These are phyloP conservation scores for Gymnarchus niloticus DNA, from an alignment of 2,113 vertebrate genomes.

Conservation along the genomic window DNA sequence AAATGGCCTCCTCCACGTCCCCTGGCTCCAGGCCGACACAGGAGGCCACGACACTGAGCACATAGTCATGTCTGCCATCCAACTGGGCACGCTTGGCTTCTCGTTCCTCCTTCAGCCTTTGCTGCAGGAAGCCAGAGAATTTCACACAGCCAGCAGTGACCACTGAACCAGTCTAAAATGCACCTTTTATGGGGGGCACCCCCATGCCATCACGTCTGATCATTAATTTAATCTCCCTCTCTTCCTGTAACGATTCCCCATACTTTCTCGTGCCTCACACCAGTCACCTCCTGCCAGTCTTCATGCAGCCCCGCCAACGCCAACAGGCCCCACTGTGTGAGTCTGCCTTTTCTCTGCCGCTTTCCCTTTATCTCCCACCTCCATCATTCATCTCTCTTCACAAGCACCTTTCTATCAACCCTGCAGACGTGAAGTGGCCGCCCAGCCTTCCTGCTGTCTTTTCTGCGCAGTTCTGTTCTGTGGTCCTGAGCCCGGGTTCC, in stretches of 20 bases:
- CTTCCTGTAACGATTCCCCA: neutral
- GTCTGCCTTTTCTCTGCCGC: neutral
- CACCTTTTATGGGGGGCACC: neutral
- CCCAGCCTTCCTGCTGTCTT: neutral
- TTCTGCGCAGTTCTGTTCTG: neutral
- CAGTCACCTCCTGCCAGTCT: neutral
- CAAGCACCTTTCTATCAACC: neutral
- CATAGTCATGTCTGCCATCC: constrained; percentile 80
- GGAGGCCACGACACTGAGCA: constrained; percentile 73
- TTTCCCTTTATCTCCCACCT: neutral
- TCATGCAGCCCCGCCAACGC: neutral
- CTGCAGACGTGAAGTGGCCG: neutral
- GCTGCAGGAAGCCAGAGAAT: constrained; percentile 57
- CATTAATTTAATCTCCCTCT: neutral
- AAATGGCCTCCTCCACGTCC: constrained; percentile 81
- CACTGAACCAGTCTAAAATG: neutral
- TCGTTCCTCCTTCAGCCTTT: constrained; percentile 87
- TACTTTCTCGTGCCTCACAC: neutral
- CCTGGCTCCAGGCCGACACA: constrained; percentile 74
- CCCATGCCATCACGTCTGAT: neutral
- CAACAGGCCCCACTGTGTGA: neutral
- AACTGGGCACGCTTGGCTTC: constrained; percentile 78
- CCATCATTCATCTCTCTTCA: neutral
- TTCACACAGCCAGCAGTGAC: too few relatives aligned
- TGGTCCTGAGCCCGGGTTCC: neutral